Conservation (phyloP, 2,113 vertebrate species). For the Chamaetylas fuelleborni region DNA sequence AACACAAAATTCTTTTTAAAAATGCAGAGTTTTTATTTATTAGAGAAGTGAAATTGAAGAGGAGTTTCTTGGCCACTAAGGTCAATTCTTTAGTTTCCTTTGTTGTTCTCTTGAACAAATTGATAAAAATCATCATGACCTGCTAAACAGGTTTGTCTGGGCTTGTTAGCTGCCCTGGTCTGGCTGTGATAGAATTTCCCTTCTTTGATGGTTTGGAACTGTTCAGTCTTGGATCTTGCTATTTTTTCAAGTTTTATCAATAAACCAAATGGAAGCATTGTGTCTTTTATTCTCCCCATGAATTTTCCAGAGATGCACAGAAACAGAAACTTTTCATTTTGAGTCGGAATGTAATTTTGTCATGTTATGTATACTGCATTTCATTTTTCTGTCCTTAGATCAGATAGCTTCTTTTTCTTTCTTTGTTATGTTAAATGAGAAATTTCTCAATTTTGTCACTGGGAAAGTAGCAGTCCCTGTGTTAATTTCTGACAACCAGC, state of each 20-base stretch:
- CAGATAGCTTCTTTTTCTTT: not conserved
- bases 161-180: not conserved
- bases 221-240: not conserved
- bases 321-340: not conserved
- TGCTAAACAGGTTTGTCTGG: not conserved
- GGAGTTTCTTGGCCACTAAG: not conserved
- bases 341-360: not conserved
- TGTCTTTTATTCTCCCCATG: not conserved
- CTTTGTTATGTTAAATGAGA: not conserved
- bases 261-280: not conserved
- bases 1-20: not conserved
- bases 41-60: not conserved
- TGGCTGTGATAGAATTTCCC: not conserved
- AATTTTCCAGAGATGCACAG: not conserved
- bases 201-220: not conserved
- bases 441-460: not conserved
- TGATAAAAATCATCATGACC: not conserved
- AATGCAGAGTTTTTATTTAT: not conserved
- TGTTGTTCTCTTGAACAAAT: not conserved
- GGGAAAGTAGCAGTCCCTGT: not conserved
- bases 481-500: not conserved
- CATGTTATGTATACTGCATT: not conserved
- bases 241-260: not conserved
- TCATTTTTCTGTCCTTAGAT: not conserved
- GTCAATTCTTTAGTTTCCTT: not conserved